Base-by-base conservation (phyloP, 1,140 invertebrate species). In the Homarus americanus region DNA sequence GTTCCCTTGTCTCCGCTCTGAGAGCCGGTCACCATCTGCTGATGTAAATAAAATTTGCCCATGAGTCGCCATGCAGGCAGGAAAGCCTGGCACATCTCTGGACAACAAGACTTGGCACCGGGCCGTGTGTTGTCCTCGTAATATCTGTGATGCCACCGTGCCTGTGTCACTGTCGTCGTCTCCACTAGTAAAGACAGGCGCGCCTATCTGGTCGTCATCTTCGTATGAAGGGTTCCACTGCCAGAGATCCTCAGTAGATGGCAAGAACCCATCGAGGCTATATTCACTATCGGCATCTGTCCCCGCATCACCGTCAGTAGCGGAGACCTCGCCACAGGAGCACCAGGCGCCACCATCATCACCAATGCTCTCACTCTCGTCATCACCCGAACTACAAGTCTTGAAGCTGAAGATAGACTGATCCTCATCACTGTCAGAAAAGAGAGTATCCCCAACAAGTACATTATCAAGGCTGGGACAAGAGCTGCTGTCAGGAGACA, bases 141-240 rank as follows among this genome's bases (percentile, higher is more conserved):
- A 66, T 58, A 38, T 28, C 80, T 38, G 80, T 17, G 44, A 20
- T 73, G 69, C 69, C 83, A 49, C 7, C 10, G 41, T 24, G 24
- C 83, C 41, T 34, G 40, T 34, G 63, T 41, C 66, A 69, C 69
- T 75, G 1, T n/a, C 66, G 15, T 49, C 12, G 28, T 75, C 83
- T 28, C 7, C n/a, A 69, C n/a, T 32, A 24, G 63, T 4, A 12
- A 10, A 7, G 15, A 12, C 24, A 15, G n/a, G 40, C 17, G 32
- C 40, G 20, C 1, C 40, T 17, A 10, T 20, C 58, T 40, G 53
- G 66, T 41, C 63, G 36, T 40, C 32, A 17, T 75, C 83, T 41
- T 75, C 83, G 44, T 84, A 84, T 10, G 69, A 75, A 4, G 69
- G 83, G 83, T 85, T 85, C 69, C 83, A 58, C 69, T 85, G 83